Conservation (phyloP, 2,888 invertebrate species). For the Diachrysia chrysitis region DNA sequence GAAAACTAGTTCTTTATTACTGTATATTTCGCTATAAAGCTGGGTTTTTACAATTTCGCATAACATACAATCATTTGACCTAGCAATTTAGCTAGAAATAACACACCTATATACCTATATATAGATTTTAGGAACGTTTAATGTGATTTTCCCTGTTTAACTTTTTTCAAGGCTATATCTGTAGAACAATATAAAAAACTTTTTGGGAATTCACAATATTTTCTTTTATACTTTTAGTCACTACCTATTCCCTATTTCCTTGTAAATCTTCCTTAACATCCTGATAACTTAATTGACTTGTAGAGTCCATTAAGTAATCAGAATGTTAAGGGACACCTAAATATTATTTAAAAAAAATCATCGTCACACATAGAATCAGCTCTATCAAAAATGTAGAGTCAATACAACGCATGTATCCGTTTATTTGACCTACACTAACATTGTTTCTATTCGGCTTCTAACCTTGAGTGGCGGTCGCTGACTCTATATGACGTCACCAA, state of each 20-base stretch:
- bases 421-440: conserved; percentile 56
- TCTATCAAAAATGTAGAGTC: neutral
- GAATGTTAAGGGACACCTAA: no score
- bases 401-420: conserved; percentile 10
- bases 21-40: no score
- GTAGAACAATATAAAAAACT: neutral
- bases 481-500: conserved; percentile 58
- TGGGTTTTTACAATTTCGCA: no score
- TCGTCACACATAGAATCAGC: neutral
- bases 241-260: no score
- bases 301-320: no score
- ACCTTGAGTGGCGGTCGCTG: conserved; percentile 59
- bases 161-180: neutral
- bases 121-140: no score
- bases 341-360: neutral
- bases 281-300: neutral
- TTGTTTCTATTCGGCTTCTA: conserved; percentile 47
- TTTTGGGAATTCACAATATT: neutral
- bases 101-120: no score
- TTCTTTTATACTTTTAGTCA: no score
- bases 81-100: no score
- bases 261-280: neutral
- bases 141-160: no score
- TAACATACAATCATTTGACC: no score
- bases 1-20: neutral